Conservation (phyloP, 2,113 vertebrate species). For the Pelvicachromis taeniatus region DNA sequence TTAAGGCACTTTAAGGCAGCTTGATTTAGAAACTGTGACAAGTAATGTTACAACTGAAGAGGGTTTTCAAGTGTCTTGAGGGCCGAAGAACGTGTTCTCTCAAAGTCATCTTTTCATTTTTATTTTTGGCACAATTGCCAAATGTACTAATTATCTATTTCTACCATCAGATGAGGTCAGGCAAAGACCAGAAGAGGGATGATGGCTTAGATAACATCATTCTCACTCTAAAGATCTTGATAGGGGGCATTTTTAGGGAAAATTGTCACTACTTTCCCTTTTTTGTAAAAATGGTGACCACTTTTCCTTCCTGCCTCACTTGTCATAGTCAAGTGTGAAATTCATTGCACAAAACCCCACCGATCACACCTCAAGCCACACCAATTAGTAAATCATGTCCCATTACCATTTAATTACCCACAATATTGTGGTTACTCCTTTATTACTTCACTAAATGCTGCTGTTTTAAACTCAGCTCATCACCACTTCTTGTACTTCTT, state of each 20-base stretch:
- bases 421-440: background rate
- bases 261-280: background rate
- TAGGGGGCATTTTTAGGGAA: background rate
- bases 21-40: constrained; percentile 10
- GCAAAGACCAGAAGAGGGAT: constrained; percentile 8
- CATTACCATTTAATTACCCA: background rate
- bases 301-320: background rate
- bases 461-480: background rate
- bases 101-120: constrained; percentile 32
- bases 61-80: constrained; percentile 7
- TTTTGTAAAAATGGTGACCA: background rate
- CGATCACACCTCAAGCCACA: background rate
- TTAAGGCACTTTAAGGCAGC: background rate
- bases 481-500: background rate
- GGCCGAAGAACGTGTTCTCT: constrained; percentile 13
- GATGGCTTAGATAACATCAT: constrained; percentile 1
- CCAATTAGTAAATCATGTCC: background rate
- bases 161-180: constrained; percentile 2
- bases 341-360: background rate
- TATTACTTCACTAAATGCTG: background rate
- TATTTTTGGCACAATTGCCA: constrained; percentile 35
- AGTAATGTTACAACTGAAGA: background rate
- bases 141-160: constrained; percentile 34
- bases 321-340: background rate
- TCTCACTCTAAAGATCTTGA: background rate